Percentiles rank a stretch among this genome's conserved stretches.
phyloP scores from a whole-genome alignment of 2,888 invertebrate genomes.

The Tuta absoluta region DNA sequence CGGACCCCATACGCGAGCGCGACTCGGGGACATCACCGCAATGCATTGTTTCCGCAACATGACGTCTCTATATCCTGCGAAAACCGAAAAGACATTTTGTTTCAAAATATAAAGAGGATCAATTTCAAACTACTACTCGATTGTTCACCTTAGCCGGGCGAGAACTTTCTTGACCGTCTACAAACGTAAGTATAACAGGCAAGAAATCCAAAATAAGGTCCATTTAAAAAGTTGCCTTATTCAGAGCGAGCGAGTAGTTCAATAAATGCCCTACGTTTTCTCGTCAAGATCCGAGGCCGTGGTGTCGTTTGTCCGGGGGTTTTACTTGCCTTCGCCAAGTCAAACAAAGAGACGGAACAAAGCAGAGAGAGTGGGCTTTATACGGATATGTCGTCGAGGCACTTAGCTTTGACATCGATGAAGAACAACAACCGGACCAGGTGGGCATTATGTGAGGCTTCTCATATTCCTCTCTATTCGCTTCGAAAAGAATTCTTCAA shows the following conservation, averaged over 20 bases:
- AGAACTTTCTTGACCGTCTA: slow-evolving; percentile 15
- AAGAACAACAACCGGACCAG: slow-evolving; percentile 49
- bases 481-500: background rate
- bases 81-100: slow-evolving; percentile 49
- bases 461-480: slow-evolving; percentile 32
- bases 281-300: slow-evolving; percentile 3
- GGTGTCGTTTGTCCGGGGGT: slow-evolving; percentile 48
- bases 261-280: slow-evolving; percentile 51
- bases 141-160: background rate
- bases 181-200: slow-evolving; percentile 21
- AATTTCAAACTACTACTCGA: background rate
- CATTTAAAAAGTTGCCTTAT: slow-evolving; percentile 34
- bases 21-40: slow-evolving; percentile 56
- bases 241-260: slow-evolving; percentile 35
- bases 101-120: slow-evolving; percentile 39
- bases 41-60: slow-evolving; percentile 73
- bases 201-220: slow-evolving; percentile 38
- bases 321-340: slow-evolving; percentile 65
- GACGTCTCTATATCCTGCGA: slow-evolving; percentile 53
- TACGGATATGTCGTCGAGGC: slow-evolving; percentile 65
- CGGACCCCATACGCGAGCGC: slow-evolving; percentile 58
- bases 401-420: slow-evolving; percentile 72
- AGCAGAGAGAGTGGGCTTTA: slow-evolving; percentile 76
- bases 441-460: slow-evolving; percentile 23
- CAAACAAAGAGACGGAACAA: slow-evolving; percentile 79